Conservation (phyloP, 2,888 invertebrate species). For the Ischnura elegans region DNA sequence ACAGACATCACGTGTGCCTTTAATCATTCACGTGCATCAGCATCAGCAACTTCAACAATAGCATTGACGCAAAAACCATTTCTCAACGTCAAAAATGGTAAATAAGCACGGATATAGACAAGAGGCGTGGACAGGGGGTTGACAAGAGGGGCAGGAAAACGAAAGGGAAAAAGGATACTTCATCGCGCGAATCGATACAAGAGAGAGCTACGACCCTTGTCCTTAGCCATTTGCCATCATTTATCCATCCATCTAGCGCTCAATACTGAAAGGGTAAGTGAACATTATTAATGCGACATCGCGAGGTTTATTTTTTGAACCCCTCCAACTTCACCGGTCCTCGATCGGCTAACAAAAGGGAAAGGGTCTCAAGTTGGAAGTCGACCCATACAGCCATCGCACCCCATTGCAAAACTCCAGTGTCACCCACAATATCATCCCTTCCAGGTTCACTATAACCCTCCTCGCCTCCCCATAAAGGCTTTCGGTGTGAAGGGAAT, state of each 20-base stretch:
- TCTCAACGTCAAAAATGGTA: background rate
- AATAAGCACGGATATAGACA: background rate
- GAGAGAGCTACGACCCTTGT: background rate
- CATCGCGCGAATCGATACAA: background rate
- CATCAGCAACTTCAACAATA: background rate
- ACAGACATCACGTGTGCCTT: background rate
- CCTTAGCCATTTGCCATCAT: background rate
- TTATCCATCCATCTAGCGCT: background rate
- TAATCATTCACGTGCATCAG: background rate
- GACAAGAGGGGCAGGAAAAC: background rate
- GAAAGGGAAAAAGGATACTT: background rate
- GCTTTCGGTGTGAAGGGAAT: too few relatives aligned
- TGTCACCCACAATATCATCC: too few relatives aligned
- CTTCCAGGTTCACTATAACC: background rate
- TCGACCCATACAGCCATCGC: background rate
- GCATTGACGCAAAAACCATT: background rate
- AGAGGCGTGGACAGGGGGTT: too few relatives aligned
- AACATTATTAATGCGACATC: slow-evolving; percentile 4
- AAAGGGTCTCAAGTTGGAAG: background rate
- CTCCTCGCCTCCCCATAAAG: too few relatives aligned
- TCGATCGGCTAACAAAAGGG: background rate
- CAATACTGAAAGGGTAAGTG: background rate
- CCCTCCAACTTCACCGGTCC: background rate
- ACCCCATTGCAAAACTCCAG: background rate
- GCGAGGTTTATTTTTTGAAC: background rate